These are phyloP conservation scores for Pyrrhia umbra DNA, from an alignment of 2,888 invertebrate species.

Conservation along the genomic window DNA sequence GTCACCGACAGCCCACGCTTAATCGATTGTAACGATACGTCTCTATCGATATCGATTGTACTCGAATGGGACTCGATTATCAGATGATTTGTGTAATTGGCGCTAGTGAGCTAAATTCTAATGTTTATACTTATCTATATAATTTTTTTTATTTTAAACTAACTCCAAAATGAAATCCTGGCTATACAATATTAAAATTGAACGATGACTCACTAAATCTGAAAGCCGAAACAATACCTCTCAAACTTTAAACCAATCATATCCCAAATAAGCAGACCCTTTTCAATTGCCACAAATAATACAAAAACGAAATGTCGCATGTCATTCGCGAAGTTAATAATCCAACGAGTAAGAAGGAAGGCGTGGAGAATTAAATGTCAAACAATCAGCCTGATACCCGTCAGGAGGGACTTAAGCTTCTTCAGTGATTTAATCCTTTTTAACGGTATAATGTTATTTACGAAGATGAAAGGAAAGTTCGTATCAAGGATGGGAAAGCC, in stretches of 20 bases:
- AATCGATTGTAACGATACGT: conserved; percentile 63
- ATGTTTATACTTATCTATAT: conserved; percentile 13
- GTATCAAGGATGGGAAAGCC: conserved; percentile 40
- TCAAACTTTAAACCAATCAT: conserved; percentile 8
- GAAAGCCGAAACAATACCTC: conserved; percentile 3
- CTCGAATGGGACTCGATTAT: conserved; percentile 51
- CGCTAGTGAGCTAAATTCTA: conserved; percentile 25
- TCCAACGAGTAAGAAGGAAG: conserved; percentile 48
- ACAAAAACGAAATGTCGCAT: conserved; percentile 38
- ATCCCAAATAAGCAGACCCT: conserved; percentile 22
- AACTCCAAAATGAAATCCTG: background rate
- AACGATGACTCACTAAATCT: conserved; percentile 5
- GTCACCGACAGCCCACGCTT: conserved; percentile 61
- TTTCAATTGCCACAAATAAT: conserved; percentile 29
- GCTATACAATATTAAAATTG: too few relatives aligned
- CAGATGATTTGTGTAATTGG: conserved; percentile 60
- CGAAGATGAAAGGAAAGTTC: conserved; percentile 41
- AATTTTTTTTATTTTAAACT: background rate
- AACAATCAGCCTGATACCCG: conserved; percentile 56
- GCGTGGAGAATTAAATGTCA: conserved; percentile 63
- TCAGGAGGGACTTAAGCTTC: conserved; percentile 44
- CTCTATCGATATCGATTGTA: conserved; percentile 63
- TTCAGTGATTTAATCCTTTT: conserved; percentile 62
- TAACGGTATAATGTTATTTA: conserved; percentile 64
- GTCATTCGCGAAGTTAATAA: conserved; percentile 53